Base-by-base conservation (phyloP, 2,113 vertebrate species). In the Marmota monax region DNA sequence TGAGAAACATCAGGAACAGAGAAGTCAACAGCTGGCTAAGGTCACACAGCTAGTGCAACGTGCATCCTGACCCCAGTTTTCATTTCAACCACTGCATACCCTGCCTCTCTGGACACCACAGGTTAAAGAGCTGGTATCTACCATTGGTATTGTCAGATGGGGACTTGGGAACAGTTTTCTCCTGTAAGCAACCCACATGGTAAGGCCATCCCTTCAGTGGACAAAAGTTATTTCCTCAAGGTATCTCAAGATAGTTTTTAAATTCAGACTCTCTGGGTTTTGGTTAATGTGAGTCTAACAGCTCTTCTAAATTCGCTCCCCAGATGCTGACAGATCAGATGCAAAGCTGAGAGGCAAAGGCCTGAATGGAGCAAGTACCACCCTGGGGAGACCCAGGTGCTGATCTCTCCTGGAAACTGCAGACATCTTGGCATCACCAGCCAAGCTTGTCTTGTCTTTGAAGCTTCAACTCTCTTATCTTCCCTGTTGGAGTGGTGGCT, bases 351-450 rank as follows among this genome's bases (percentile, higher is more conserved):
- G 51, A 67, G 45, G 87, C 90, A 69, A 63, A 56, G 51, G 53
- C 45, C 80, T 12, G 0, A 0, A 34, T 0, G 20, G 0, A 3
- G 39, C 53, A 48, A 73, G 86, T 1, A 7, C 39, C 53, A 16
- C 77, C 58, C 88, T 14, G 48, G 9, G 23, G 74, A 90, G 84
- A 96, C 77, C 18, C 58, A 7, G 76, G 25, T 10, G 74, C 79
- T 23, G 84, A 67, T 87, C 5, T 85, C 4, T 12, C n/a, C 92
- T 27, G 0, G 0, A 4, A 8, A 20, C 65, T 67, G 23, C 94
- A 97, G 97, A 96, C 97, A 97, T 97, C 96, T 90, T 7, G 92
- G 94, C 94, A 96, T 95, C 92, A 37, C 53, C 11, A 1, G 6
- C 53, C 34, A 45, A 45, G 45, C 45, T 45, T 45, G 45, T 45